Percentiles rank a stretch among this genome's conserved stretches.
Conservation (phyloP, 2,888 invertebrate species). For the Nasonia oneida region DNA sequence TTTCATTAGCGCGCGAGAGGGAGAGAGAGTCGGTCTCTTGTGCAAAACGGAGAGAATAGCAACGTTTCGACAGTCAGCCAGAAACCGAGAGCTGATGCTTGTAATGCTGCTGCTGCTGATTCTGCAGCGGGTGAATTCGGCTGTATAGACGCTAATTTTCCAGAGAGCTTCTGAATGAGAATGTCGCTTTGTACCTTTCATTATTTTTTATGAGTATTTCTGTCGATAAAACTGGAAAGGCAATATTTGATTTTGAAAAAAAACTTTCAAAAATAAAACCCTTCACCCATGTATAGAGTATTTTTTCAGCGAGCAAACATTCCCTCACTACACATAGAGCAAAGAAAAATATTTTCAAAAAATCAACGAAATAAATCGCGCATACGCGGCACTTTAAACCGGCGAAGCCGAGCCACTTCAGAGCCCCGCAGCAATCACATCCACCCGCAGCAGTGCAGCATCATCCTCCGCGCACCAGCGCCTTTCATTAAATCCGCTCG, state of each 20-base stretch:
- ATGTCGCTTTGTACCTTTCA: background rate
- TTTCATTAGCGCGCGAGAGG: constrained; percentile 47
- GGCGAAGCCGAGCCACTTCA: background rate
- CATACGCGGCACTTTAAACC: background rate
- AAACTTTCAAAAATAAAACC: too few relatives aligned
- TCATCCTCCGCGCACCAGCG: background rate
- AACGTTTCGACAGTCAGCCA: constrained; percentile 31
- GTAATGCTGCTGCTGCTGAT: background rate
- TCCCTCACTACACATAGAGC: too few relatives aligned
- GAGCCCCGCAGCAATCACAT: background rate
- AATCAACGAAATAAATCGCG: too few relatives aligned
- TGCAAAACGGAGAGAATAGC: constrained; percentile 33
- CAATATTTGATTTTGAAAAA: too few relatives aligned
- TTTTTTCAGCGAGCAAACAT: too few relatives aligned
- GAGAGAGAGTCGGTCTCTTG: constrained; percentile 20
- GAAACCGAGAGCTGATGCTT: background rate
- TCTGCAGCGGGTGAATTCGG: background rate
- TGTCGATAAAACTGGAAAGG: too few relatives aligned
- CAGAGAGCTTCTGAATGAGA: too few relatives aligned
- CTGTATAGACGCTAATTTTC: background rate
- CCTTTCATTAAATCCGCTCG: background rate
- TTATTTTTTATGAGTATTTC: background rate
- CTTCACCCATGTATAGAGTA: too few relatives aligned
- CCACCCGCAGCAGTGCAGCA: background rate
- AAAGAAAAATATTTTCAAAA: too few relatives aligned